Evolutionary conservation across 2,113 vertebrate species (phyloP), one percentile per base, ranked within the genome.

Genomic region (Nerophis lumbriciformis): DNA sequence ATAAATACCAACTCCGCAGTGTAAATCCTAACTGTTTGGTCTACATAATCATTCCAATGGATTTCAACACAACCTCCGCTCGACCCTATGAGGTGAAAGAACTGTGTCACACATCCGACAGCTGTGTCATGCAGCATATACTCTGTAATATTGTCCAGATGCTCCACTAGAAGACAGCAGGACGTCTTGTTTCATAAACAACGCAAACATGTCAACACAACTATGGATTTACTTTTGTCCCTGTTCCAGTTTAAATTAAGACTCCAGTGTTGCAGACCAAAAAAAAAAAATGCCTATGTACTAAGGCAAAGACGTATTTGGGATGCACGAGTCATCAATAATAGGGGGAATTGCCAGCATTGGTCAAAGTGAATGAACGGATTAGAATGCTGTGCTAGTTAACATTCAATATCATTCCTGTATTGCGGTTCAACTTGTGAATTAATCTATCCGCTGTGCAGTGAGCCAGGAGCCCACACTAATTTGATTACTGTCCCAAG

Each of bases 401-500:
- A 72, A 56, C 75, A 78, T 66, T 68, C 75, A 89, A 85, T 88
- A 80, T 82, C 87, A 83, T 77, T 63, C 66, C 76, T 57, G 73
- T 82, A 69, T 59, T 4, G 42, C 76, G 65, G 68, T 79, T 71
- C 72, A 66, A 59, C 66, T 72, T 63, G 59, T 66, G 74, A 86
- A 88, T 88, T 75, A 71, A 77, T 84, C 83, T 84, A 77, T 79
- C 79, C 81, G 77, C 74, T 49, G 62, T 81, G 72, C 67, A 64
- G 83, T 86, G 77, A 21, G 76, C 48, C 63, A 77, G 75, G 81
- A 85, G 89, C 85, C 82, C 82, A 79, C 86, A 60, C 68, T 88
- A 90, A 89, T 89, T 78, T 86, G 85, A 89, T 90, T 86, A 85
- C 79, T 84, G 88, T 88, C 83, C 83, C 52, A 73, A 77, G 82